Percentiles rank a stretch among this genome's conserved stretches.
Evolutionary conservation across 2,888 invertebrate species (phyloP).

Genomic region (Rhamphomyia laevipes): DNA sequence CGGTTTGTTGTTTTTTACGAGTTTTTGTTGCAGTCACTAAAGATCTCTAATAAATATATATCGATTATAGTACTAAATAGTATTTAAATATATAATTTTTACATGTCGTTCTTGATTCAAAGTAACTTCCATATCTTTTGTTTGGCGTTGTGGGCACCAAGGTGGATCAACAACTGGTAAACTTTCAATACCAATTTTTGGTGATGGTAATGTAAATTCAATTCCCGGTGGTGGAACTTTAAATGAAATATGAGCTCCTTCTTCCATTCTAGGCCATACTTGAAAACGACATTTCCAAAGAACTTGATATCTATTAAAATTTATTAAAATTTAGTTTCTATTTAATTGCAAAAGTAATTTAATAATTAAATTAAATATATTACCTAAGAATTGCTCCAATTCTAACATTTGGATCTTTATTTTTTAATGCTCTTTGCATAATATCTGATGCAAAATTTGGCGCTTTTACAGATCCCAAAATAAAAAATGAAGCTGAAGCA

Average conservation of each 20-base stretch:
- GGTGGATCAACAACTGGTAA: constrained; percentile 95
- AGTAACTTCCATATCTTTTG: constrained; percentile 97
- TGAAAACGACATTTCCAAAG: constrained; percentile 96
- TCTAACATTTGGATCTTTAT: constrained; percentile 68
- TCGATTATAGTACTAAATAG: neutral
- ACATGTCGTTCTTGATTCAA: constrained; percentile 95
- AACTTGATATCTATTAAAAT: constrained; percentile 61
- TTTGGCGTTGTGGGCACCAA: constrained; percentile 96
- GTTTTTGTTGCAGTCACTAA: constrained; percentile 98
- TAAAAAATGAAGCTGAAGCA: constrained; percentile 79
- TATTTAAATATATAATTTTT: constrained; percentile 22
- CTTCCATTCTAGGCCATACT: constrained; percentile 99
- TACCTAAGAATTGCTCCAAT: constrained; percentile 70
- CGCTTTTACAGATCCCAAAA: constrained; percentile 84
- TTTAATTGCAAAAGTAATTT: neutral
- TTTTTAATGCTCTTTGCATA: constrained; percentile 78
- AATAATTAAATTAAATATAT: neutral
- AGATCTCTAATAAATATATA: constrained; percentile 51
- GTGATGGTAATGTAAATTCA: constrained; percentile 97
- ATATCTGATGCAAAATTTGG: constrained; percentile 81
- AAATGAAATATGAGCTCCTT: constrained; percentile 87
- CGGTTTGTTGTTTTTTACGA: constrained; percentile 96
- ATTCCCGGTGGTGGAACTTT: constrained; percentile 99
- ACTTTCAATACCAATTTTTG: constrained; percentile 94
- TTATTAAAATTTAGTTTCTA: neutral